phyloP scores from a whole-genome alignment of 2,113 vertebrate genomes.

The Lophotis ruficrista region DNA sequence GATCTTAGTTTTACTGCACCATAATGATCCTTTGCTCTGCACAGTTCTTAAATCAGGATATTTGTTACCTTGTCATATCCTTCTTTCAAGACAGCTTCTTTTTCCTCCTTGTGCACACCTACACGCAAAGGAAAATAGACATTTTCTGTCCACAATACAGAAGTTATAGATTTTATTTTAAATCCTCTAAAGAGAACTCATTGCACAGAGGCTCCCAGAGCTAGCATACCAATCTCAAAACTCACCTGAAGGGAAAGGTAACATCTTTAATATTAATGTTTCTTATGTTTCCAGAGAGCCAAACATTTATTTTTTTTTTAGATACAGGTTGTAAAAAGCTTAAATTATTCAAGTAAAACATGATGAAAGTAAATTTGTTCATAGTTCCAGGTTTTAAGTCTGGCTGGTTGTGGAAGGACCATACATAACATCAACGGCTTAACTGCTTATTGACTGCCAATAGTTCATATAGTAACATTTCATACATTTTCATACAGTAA shows the following conservation, averaged over 20 bases:
- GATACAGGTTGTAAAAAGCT: background rate
- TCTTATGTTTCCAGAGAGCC: background rate
- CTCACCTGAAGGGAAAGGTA: background rate
- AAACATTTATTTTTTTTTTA: background rate
- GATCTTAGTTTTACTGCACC: background rate
- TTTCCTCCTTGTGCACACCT: background rate
- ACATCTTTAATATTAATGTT: slow-evolving; percentile 15
- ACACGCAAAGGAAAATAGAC: slow-evolving; percentile 6
- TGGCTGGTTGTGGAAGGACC: background rate
- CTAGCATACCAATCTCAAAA: background rate
- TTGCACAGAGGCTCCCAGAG: background rate
- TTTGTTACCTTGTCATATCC: slow-evolving; percentile 7
- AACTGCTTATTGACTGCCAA: background rate
- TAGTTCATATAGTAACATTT: background rate
- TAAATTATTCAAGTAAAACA: slow-evolving; percentile 11
- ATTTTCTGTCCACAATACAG: background rate
- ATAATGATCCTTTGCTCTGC: background rate
- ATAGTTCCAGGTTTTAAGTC: background rate
- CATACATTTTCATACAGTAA: background rate
- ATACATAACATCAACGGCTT: background rate
- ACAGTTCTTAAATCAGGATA: slow-evolving; percentile 23
- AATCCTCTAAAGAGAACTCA: background rate
- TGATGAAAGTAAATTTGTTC: background rate
- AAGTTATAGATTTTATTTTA: slow-evolving; percentile 22
- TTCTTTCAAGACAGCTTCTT: background rate